Evolutionary conservation across 2,888 invertebrate genomes (phyloP), one percentile per base, ranked within the genome.

Genomic region (Caenorhabditis becei): DNA sequence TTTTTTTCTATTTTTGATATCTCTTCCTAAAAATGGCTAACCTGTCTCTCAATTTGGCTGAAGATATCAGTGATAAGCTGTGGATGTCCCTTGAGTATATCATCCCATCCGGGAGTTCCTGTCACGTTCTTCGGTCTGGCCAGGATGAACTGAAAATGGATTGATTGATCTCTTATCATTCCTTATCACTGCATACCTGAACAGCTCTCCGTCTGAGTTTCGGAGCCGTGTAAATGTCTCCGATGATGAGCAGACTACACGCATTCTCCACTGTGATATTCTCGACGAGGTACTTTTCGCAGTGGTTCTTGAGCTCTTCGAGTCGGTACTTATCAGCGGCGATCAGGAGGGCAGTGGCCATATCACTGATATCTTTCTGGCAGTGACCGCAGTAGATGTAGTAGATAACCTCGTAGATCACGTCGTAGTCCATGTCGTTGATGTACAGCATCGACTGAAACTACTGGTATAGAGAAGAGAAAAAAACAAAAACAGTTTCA

Each of bases 241-340:
- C 87, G 5, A 91, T 81, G 53, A 91, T 89, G 49, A 91, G 84
- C 28, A 91, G 79, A 24, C 88, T 86, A 61, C 91, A 91, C 32
- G 87, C 89, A 71, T 91, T 91, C 7, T 91, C 91, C 26, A 82
- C 61, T 7, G 85, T 83, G 23, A 91, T 66, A 32, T 84, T 87
- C 63, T 87, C 86, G 18, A 91, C 86, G 56, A 91, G 82, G 32
- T 77, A 85, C 58, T 83, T 83, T 28, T 85, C 85, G 41, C 85
- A 85, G 62, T 83, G 79, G 54, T 51, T 80, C 66, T 91, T 91
- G 62, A 91, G 83, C 62, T 91, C 91, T 20, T 87, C 87, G 54
- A 91, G 78, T 16, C 89, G 78, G 67, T 83, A 91, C 67, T 91
- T 91, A 80, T 91, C 91, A 26, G 91, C 91, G 7, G 91, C 91